A percentile compares a stretch with the other conserved stretches of the same genome.
Conservation (phyloP, 2,797 vertebrate species). For the Eospalax fontanierii region DNA sequence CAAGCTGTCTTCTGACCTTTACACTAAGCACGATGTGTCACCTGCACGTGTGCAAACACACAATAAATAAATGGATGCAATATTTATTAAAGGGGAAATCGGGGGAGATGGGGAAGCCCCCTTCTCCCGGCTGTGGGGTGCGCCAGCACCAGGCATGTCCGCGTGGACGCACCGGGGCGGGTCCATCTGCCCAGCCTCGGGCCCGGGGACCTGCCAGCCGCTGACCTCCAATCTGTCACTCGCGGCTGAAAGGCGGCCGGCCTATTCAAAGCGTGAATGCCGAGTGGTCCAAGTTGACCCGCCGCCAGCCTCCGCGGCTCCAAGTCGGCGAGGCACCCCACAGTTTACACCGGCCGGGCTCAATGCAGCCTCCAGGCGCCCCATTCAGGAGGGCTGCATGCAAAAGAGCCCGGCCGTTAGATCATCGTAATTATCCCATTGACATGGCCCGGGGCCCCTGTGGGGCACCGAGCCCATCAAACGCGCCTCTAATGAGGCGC, state of each 20-base stretch:
- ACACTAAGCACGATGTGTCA: background rate
- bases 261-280: constrained; percentile 89
- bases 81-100: background rate
- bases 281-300: constrained; percentile 86
- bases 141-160: background rate
- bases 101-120: background rate
- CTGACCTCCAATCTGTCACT: constrained; percentile 93
- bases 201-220: constrained; percentile 85
- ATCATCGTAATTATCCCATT: constrained; percentile 94
- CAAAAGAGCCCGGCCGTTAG: constrained; percentile 92
- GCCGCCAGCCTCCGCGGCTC: constrained; percentile 90
- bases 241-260: constrained; percentile 88
- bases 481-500: constrained; percentile 93
- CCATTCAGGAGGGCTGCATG: constrained; percentile 89
- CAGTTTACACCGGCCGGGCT: constrained; percentile 89
- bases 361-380: constrained; percentile 90
- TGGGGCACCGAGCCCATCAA: constrained; percentile 92
- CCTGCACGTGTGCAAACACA: background rate
- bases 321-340: constrained; percentile 89
- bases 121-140: background rate
- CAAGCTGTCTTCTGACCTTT: background rate
- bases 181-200: constrained; percentile 85
- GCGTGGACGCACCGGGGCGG: constrained; percentile 22
- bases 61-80: background rate
- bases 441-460: constrained; percentile 91